Conservation (phyloP, 2,113 vertebrate genomes). For the Rhynchomys soricoides region DNA sequence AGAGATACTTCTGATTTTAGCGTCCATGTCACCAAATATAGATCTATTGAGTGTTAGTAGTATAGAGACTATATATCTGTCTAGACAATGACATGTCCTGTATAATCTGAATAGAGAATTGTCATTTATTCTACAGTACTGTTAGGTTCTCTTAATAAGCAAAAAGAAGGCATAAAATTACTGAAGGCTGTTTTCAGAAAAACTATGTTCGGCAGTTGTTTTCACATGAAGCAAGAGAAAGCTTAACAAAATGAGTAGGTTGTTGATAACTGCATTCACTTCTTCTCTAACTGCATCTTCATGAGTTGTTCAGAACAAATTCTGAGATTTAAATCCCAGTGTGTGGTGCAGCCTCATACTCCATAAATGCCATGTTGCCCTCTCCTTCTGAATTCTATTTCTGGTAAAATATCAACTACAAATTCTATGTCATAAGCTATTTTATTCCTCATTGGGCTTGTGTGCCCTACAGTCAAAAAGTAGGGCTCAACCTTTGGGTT, state of each 20-base stretch:
- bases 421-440: neutral
- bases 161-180: neutral
- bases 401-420: neutral
- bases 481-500: neutral
- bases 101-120: neutral
- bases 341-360: conserved; percentile 48
- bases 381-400: conserved; percentile 41
- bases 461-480: neutral
- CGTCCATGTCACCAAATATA: neutral
- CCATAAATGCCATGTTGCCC: conserved; percentile 36
- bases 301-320: conserved; percentile 63
- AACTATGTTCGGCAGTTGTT: neutral
- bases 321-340: conserved; percentile 42
- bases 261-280: conserved; percentile 42
- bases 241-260: neutral
- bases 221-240: neutral
- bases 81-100: neutral
- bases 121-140: neutral
- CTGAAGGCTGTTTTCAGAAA: conserved; percentile 24
- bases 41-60: neutral
- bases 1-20: neutral
- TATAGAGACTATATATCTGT: neutral
- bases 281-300: conserved; percentile 63
- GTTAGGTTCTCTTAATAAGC: neutral
- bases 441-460: neutral